A percentile compares a stretch with the other conserved stretches of the same genome.
These are phyloP conservation scores for Gymnobelideus leadbeateri DNA, from an alignment of 2,113 vertebrate species.

Conservation along the genomic window DNA sequence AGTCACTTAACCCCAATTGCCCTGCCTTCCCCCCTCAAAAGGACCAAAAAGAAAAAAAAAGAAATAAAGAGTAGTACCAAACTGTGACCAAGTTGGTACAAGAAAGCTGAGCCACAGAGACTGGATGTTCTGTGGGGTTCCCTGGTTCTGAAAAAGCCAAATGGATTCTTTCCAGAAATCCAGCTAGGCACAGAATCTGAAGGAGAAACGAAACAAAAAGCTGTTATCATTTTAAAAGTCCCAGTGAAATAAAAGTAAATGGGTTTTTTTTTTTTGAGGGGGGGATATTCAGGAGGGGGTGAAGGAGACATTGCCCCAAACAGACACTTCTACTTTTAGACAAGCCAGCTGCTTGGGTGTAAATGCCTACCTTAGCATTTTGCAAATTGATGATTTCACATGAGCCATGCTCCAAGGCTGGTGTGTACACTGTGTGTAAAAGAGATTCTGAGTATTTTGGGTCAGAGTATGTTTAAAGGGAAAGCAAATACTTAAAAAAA, in stretches of 20 bases:
- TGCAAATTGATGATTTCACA: not conserved
- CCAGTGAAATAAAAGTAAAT: not conserved
- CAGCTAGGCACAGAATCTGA: slow-evolving; percentile 34
- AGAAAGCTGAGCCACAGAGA: not conserved
- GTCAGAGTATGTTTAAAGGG: not conserved
- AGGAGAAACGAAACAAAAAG: slow-evolving; percentile 32
- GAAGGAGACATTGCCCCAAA: not conserved
- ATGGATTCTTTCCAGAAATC: slow-evolving; percentile 40
- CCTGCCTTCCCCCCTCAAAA: too few relatives aligned
- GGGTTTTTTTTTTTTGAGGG: not conserved
- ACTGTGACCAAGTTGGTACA: not conserved
- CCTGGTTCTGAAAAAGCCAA: not conserved
- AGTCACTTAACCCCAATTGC: too few relatives aligned
- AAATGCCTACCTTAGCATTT: not conserved
- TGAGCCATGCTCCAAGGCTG: not conserved
- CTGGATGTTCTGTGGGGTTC: not conserved
- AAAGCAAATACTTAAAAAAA: not conserved
- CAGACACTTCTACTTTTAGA: not conserved
- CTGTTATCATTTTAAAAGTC: slow-evolving; percentile 31
- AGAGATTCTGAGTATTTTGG: not conserved
- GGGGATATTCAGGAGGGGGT: slow-evolving; percentile 5
- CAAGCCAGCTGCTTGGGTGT: not conserved
- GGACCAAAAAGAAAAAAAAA: too few relatives aligned
- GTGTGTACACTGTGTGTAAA: not conserved
- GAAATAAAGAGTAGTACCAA: not conserved